Conservation (phyloP, 1,140 invertebrate genomes). For the Holcopasites calliopsidis region DNA sequence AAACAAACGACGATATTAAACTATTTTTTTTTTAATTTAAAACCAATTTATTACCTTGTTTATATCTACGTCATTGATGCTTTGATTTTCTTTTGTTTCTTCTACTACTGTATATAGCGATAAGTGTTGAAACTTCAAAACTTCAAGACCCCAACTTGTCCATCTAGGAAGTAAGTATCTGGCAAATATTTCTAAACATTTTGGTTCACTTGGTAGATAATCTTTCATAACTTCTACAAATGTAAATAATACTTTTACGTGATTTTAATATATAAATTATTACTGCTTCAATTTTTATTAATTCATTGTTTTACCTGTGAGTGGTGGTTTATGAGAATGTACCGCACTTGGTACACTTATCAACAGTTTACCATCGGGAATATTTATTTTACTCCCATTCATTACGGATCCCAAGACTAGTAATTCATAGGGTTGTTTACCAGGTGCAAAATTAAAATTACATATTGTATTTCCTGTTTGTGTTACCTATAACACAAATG, state of each 20-base stretch:
- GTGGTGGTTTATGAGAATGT: conserved; percentile 94
- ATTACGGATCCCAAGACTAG: conserved; percentile 82
- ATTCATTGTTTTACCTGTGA: conserved; percentile 78
- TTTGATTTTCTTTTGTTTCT: conserved; percentile 32
- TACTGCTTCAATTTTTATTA: conserved; percentile 2
- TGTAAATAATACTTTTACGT: conserved; percentile 50
- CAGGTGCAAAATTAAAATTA: conserved; percentile 82
- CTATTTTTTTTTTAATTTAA: conserved; percentile 14
- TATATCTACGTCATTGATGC: neutral
- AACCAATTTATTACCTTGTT: conserved; percentile 20
- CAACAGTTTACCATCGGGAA: conserved; percentile 83
- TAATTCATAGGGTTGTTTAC: conserved; percentile 94
- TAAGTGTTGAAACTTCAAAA: conserved; percentile 88
- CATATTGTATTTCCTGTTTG: conserved; percentile 84
- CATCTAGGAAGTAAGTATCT: conserved; percentile 91
- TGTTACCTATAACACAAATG: conserved; percentile 82
- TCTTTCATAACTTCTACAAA: conserved; percentile 84
- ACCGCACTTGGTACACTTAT: conserved; percentile 93
- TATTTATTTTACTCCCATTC: conserved; percentile 63
- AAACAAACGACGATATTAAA: too few species aligned
- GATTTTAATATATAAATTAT: too few species aligned
- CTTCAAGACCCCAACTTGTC: conserved; percentile 92
- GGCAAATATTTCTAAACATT: conserved; percentile 93
- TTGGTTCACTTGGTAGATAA: conserved; percentile 81
- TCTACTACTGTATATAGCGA: conserved; percentile 63